Evolutionary conservation across 2,113 vertebrate genomes (phyloP).

Genomic region (Martes martes): DNA sequence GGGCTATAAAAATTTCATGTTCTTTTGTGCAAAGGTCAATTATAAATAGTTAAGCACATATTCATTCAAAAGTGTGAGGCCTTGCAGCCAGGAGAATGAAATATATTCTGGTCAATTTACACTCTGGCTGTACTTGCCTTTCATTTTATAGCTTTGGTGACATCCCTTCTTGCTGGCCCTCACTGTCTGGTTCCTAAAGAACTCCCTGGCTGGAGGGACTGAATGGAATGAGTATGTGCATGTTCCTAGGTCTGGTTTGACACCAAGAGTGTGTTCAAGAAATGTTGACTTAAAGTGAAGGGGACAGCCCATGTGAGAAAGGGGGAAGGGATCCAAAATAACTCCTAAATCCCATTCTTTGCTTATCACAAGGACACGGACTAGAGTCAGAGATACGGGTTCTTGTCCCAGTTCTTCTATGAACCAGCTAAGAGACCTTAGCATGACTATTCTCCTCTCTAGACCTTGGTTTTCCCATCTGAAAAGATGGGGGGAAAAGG

Average conservation of each 20-base stretch:
- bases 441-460: neutral
- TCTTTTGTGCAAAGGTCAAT: constrained; percentile 89
- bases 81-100: constrained; percentile 72
- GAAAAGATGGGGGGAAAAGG: neutral
- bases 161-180: constrained; percentile 49
- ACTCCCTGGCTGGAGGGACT: neutral
- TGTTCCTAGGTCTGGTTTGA: neutral
- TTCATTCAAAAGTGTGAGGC: constrained; percentile 80
- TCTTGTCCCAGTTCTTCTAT: neutral
- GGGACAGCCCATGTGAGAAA: neutral
- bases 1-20: constrained; percentile 88
- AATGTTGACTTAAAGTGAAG: neutral
- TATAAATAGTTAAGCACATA: constrained; percentile 89
- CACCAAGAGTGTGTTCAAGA: neutral
- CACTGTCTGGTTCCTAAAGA: neutral
- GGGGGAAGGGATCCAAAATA: neutral
- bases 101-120: constrained; percentile 77
- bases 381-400: accelerated
- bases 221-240: constrained; percentile 32
- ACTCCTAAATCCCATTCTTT: neutral
- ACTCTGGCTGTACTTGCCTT: constrained; percentile 74
- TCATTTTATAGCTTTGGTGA: constrained; percentile 56
- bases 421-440: neutral
- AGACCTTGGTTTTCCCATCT: neutral
- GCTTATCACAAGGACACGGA: too few relatives aligned